Evolutionary conservation across 1,140 invertebrate species (phyloP), one percentile per base, ranked within the genome.

Genomic region (Meloidogyne hapla): DNA sequence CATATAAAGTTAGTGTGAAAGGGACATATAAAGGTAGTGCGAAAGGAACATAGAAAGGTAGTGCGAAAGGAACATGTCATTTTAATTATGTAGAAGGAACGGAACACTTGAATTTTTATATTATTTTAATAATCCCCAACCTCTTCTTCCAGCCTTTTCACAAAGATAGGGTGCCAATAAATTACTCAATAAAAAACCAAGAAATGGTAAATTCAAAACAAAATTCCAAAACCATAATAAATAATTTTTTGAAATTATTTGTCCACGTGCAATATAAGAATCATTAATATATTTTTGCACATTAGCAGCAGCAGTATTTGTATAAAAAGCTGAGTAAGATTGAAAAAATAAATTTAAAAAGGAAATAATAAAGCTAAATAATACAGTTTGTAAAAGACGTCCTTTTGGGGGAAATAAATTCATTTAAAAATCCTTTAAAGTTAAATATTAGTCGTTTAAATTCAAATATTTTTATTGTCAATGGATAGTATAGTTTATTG

Each of bases 141-240:
- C 63, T 71, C 48, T 76, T 25, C 66, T 76, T 15, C 74, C 67
- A 23, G 45, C 78, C 25, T 71, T 56, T 61, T 83, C 81, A 28
- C 74, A 75, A 21, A 83, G 42, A 65, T 65, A 84, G 4, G 81
- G 80, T 6, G 79, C 76, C 9, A 76, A 42, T 62, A 80, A 75
- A 23, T 76, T 81, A n/a, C 81, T 80, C 21, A 69, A 28, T n/a
- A 83, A 28, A 69, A 77, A 74, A 5, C 79, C 81, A 18, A 84
- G 15, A 25, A 81, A 78, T 48, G 78, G 80, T 15, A 78, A 73
- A 63, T 83, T 84, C 33, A 83, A 69, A 62, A 76, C 62, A 18
- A 75, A 65, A 74, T 68, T 79, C 81, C 81, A 83, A n/a, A 79
- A 42, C 83, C 83, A 83, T 23, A 76, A 76, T 78, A 70, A 78